These are phyloP conservation scores for Podargus strigoides DNA, from an alignment of 2,797 vertebrate species.

Conservation along the genomic window DNA sequence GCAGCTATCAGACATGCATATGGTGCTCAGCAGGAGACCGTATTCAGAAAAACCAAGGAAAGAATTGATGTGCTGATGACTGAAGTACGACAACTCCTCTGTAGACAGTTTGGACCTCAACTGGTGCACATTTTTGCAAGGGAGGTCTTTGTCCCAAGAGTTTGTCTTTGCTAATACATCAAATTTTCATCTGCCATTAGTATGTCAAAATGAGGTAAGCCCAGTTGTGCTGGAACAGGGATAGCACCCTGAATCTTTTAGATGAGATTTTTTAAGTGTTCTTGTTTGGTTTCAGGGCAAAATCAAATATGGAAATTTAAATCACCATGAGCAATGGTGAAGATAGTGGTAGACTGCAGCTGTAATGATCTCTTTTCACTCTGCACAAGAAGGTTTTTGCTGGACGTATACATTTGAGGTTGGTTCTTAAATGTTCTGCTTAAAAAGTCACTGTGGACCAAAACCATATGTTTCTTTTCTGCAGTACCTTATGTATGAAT, in stretches of 20 bases:
- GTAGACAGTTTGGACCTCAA: neutral
- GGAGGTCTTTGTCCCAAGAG: neutral
- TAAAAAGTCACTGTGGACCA: constrained; percentile 55
- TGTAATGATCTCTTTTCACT: neutral
- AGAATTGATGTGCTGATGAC: constrained; percentile 45
- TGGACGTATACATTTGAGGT: constrained; percentile 15
- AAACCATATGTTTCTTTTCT: constrained; percentile 67
- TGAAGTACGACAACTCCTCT: neutral
- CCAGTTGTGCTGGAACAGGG: neutral
- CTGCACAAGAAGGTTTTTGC: neutral
- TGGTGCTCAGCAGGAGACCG: constrained; percentile 22
- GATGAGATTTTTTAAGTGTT: neutral
- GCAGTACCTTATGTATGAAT: constrained; percentile 60
- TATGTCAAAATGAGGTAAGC: neutral
- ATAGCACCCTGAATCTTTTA: neutral
- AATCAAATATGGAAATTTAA: neutral
- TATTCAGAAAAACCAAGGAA: constrained; percentile 8
- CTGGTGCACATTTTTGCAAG: neutral
- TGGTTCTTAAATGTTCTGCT: constrained; percentile 55
- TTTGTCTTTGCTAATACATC: neutral
- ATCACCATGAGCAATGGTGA: neutral
- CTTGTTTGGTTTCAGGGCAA: neutral
- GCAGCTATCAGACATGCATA: constrained; percentile 59
- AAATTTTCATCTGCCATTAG: neutral
- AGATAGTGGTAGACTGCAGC: neutral